Conservation (phyloP, 2,113 vertebrate genomes). For the Psittacula cyanocephala region DNA sequence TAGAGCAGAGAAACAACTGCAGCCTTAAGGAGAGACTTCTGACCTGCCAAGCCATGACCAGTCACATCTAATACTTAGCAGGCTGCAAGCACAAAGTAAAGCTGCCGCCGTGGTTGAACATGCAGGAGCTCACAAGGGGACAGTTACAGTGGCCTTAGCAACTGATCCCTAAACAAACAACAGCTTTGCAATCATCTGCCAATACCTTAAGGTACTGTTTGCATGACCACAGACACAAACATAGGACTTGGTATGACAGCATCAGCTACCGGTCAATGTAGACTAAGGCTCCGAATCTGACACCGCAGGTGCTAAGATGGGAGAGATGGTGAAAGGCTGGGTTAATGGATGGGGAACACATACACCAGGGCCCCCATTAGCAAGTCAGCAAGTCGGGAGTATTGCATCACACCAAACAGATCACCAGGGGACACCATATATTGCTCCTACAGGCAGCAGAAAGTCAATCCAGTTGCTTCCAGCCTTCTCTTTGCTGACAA, state of each 20-base stretch:
- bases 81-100: not conserved
- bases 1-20: not conserved
- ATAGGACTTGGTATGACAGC: not conserved
- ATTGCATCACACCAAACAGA: not conserved
- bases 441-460: not conserved
- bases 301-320: not conserved
- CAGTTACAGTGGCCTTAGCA: not conserved
- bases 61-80: not conserved
- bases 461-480: not conserved
- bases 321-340: not conserved
- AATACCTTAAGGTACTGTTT: not conserved
- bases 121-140: not conserved
- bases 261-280: not conserved
- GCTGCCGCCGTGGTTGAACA: not conserved
- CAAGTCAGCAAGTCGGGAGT: not conserved
- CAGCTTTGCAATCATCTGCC: not conserved
- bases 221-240: not conserved
- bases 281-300: not conserved
- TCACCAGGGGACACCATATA: not conserved
- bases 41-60: not conserved
- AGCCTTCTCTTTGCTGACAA: not conserved
- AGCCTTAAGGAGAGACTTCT: not conserved
- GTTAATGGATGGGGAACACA: not conserved
- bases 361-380: not conserved
- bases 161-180: not conserved